Evolutionary conservation across 2,888 invertebrate genomes (phyloP).

Genomic region (Chalcosyrphus nemorum): DNA sequence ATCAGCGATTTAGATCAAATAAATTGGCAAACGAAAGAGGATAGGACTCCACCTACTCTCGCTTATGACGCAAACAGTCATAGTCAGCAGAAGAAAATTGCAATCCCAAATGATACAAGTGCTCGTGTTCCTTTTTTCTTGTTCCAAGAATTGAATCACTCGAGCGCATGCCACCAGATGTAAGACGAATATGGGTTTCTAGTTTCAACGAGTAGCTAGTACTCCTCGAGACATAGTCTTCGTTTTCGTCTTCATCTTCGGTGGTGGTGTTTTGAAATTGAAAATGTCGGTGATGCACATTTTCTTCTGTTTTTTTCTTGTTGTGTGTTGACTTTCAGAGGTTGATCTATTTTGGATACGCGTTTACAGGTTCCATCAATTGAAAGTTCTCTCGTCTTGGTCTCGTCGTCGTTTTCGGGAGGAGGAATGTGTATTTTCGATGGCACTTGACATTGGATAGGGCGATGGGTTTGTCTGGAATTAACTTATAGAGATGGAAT

Average conservation of each 20-base stretch:
- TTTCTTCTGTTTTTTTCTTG: too few relatives aligned
- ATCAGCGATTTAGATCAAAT: constrained; percentile 38
- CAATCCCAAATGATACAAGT: background rate
- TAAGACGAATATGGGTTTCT: constrained; percentile 4
- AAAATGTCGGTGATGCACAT: constrained; percentile 3
- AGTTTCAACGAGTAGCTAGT: too few relatives aligned
- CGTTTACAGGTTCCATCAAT: constrained; percentile 29
- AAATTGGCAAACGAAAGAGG: constrained; percentile 18
- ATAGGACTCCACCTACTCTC: background rate
- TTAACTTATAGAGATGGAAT: background rate
- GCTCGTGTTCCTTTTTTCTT: background rate
- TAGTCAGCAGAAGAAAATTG: constrained; percentile 28
- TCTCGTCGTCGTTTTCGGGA: background rate
- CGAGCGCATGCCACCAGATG: constrained; percentile 22
- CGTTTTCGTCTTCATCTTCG: too few relatives aligned
- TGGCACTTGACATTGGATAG: constrained; percentile 46
- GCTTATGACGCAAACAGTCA: constrained; percentile 2
- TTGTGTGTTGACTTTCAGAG: background rate
- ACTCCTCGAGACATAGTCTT: background rate
- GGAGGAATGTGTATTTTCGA: constrained; percentile 3
- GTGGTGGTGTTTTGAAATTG: constrained; percentile 7
- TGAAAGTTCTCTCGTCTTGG: background rate
- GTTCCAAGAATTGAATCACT: constrained; percentile 24
- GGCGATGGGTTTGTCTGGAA: background rate
- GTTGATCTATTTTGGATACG: constrained; percentile 42